Base-by-base conservation (phyloP, 2,888 invertebrate genomes). In the Euphydryas editha region DNA sequence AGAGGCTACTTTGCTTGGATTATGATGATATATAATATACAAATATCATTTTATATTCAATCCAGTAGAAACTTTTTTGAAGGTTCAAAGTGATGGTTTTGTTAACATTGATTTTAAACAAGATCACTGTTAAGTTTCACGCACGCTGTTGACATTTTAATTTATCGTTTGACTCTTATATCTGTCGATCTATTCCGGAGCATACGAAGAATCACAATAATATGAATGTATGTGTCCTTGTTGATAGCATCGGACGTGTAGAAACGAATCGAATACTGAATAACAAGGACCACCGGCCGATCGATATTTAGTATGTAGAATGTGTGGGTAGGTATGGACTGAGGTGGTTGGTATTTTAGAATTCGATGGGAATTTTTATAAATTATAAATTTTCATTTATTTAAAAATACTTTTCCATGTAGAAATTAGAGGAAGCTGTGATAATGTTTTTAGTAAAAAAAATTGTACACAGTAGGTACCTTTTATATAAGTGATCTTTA, bases 111-210 rank as follows among this genome's bases (percentile, higher is more conserved):
- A 15, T 49, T 42, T 36, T 21, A 20, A n/a, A 11, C 36, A 36
- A 60, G 15, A 54, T 54, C 24, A 59, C 55, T 59, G 18, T 42
- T 18, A 81, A 76, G 73, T 66, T 75, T 80, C 73, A 65, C 30
- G 42, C 44, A 62, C 30, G 72, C 72, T 62, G 76, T 76, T 77
- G 78, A 78, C 77, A 87, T 87, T 87, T 78, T 81, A 84, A 88
- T 86, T 81, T 85, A 83, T 79, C 83, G 81, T 84, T 86, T 79
- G 83, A 74, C 69, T 61, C 72, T 72, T 75, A 73, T 88, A 90
- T 90, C 91, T 78, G 75, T 72, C 81, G 84, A 90, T 92, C 92
- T 86, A 89, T 88, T 90, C 88, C 86, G 84, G 86, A 81, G 80
- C 77, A 77, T 79, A 81, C 81, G 78, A 80, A 86, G 86, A 88